Evolutionary conservation across 1,140 invertebrate genomes (phyloP).

Genomic region (Dreissena rostriformis): DNA sequence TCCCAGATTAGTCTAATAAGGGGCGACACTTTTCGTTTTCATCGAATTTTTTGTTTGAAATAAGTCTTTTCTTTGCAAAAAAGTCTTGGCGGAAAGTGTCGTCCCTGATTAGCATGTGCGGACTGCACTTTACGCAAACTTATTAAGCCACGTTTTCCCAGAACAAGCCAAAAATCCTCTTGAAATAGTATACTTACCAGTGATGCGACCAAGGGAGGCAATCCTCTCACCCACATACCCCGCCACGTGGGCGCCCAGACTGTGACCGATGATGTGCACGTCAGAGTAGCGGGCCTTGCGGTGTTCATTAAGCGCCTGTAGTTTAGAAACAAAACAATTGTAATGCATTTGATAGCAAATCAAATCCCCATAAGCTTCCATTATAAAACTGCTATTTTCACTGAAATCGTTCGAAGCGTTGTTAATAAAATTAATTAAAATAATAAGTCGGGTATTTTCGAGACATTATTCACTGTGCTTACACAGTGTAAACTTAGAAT

Average conservation of each 20-base stretch:
- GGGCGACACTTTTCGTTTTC: no score
- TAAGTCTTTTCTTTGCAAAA: neutral
- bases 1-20: no score
- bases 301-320: conserved; percentile 6
- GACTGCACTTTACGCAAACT: neutral
- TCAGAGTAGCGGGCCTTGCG: neutral
- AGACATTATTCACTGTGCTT: no score
- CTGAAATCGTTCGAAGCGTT: no score
- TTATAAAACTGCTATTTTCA: no score
- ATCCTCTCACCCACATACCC: conserved; percentile 94
- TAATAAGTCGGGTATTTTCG: no score
- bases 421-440: no score
- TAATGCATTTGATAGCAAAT: no score
- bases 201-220: conserved; percentile 89
- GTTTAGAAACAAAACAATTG: no score
- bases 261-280: conserved; percentile 93
- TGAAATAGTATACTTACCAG: conserved; percentile 76
- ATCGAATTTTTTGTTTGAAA: neutral
- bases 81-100: neutral
- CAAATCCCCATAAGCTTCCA: no score
- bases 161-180: neutral
- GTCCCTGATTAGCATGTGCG: no score
- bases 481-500: no score
- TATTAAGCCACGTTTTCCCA: neutral
- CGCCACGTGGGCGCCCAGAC: conserved; percentile 92